Evolutionary conservation across 2,797 vertebrate species (phyloP), one percentile per base, ranked within the genome.

Genomic region (Selene dorsalis): DNA sequence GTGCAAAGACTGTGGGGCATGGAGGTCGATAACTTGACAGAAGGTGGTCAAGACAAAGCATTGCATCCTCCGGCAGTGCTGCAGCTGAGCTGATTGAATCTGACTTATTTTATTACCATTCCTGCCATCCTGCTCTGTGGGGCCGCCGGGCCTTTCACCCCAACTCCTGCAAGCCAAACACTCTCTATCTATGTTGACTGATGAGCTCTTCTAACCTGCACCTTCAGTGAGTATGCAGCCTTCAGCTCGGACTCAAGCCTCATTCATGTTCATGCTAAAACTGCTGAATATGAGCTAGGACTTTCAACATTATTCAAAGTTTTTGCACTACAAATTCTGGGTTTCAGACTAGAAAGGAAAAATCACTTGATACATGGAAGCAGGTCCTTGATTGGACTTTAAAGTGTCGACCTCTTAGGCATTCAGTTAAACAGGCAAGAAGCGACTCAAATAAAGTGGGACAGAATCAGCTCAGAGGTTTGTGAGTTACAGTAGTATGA

Each of bases 51-150:
- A 87, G 86, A 74, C 56, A 39, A 79, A 87, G 88, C 74, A 80
- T 77, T 69, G 84, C 60, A 82, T 85, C 84, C 78, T 79, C 69
- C 61, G 50, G 70, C 68, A 63, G 66, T 81, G 82, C 60, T 82
- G 87, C 61, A 57, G 70, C 68, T 65, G 69, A 83, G 82, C 60
- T 84, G 87, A 92, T 90, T 88, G 83, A 88, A 85, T 84, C 61
- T 83, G 83, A 87, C 41, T 38, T 75, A 72, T 87, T 89, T 89
- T 87, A 90, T 90, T 85, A 77, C 76, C 60, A 77, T 65, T 61
- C 63, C 73, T 75, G 75, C 66, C 64, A 12, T 50, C 18, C 30
- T 41, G 69, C 59, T 81, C 74, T 32, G 47, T 12, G 6, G 66
- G 53, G 65, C 66, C 69, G 10, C 24, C 0, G 61, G 43, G 58